Evolutionary conservation across 2,113 vertebrate genomes (phyloP), one percentile per base, ranked within the genome.

Genomic region (Oreochromis spilurus): DNA sequence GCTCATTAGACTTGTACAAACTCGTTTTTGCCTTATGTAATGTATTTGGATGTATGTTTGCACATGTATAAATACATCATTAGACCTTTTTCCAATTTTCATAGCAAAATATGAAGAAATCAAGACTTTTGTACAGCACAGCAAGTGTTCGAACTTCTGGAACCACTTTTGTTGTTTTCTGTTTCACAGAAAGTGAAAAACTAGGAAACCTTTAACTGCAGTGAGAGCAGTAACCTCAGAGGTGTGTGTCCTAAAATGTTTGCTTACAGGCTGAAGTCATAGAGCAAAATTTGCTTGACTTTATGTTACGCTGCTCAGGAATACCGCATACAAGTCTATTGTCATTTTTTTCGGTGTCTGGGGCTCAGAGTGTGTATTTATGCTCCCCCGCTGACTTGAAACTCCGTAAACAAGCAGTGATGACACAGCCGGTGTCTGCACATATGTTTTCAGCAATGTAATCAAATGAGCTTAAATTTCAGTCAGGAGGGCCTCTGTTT

Each of bases 391-490:
- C 79, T 40, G 60, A 80, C 26, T 54, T 11, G 34, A 57, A 19
- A 36, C 17, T n/a, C 10, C 14, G 58, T 24, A 38, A 55, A 82
- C 29, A 75, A 81, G 40, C 77, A 31, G 16, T 0, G 34, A 75
- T 55, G 57, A 1, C 54, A 70, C 60, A 57, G 24, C 7, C 40
- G 2, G 8, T 40, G 14, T 24, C 40, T 52, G 52, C 19, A 48
- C 40, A 77, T 48, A 4, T 65, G 45, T 70, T 48, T 53, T 62
- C 54, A 34, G 31, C 45, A 70, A 9, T 43, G 40, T 54, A 50
- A 83, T 78, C 62, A 77, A 17, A 82, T 38, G 38, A 34, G 36
- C 17, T 81, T 10, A 9, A 10, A 60, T 72, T 75, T 88, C 43
- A 78, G 16, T 53, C 10, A 3, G 13, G 34, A 38, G 36, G 43